Percentiles rank a stretch among this genome's conserved stretches.
phyloP scores from a whole-genome alignment of 2,797 vertebrate genomes.

The Toxotes lorentzi region DNA sequence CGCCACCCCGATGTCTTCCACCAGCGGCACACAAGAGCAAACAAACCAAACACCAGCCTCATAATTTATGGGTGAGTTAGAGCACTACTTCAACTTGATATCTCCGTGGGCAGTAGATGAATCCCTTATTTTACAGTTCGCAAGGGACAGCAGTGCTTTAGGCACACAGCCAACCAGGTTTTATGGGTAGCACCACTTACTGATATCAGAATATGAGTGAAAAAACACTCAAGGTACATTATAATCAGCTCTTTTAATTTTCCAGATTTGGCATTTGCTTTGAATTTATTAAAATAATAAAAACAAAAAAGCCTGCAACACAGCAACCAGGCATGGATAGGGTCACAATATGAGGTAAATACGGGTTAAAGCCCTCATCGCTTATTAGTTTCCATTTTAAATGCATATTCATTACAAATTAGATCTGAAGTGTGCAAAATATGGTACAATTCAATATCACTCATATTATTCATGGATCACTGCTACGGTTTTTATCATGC shows the following conservation, averaged over 20 bases:
- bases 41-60: conserved; percentile 72
- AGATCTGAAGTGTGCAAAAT: background rate
- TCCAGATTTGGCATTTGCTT: conserved; percentile 25
- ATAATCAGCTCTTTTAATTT: conserved; percentile 10
- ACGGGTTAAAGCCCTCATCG: background rate
- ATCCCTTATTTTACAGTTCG: conserved; percentile 72
- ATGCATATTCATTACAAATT: background rate
- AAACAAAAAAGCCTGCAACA: conserved; percentile 1
- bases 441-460: background rate
- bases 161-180: conserved; percentile 41
- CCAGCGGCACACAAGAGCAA: conserved; percentile 65
- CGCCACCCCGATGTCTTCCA: conserved; percentile 61
- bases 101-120: conserved; percentile 66
- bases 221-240: conserved; percentile 12
- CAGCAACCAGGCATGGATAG: background rate
- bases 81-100: conserved; percentile 76
- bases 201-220: conserved; percentile 37
- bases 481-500: background rate
- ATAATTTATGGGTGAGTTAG: conserved; percentile 74
- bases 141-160: conserved; percentile 55
- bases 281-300: background rate
- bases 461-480: background rate
- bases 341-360: background rate
- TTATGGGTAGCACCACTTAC: conserved; percentile 49
- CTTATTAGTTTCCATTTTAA: background rate